Percentiles rank a stretch among this genome's conserved stretches.
Conservation (phyloP, 2,888 invertebrate genomes). For the Alentia gelatinosa region DNA sequence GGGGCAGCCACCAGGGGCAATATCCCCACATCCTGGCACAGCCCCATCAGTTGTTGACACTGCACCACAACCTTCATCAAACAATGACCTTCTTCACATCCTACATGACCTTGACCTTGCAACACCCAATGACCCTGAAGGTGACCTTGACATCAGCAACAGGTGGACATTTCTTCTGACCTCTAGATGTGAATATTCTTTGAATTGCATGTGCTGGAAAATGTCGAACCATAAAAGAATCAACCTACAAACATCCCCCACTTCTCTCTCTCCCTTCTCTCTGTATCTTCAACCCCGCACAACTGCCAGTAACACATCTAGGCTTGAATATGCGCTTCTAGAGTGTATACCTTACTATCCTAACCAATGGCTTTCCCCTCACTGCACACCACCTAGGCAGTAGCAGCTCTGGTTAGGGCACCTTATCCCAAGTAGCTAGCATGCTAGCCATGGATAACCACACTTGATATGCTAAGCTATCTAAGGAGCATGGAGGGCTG, state of each 20-base stretch:
- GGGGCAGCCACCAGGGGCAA: too few species aligned
- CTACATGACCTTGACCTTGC: constrained; percentile 22
- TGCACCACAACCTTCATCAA: not conserved
- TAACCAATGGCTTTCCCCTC: not conserved
- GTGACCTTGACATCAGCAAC: constrained; percentile 49
- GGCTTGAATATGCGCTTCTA: not conserved
- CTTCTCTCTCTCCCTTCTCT: not conserved
- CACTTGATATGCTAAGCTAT: not conserved
- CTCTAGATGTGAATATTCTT: constrained; percentile 50
- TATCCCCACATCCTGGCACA: not conserved
- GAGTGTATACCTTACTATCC: not conserved
- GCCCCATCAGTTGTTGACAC: not conserved
- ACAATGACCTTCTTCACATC: constrained; percentile 2
- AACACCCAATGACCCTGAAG: not conserved
- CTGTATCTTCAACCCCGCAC: not conserved
- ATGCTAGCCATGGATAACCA: not conserved
- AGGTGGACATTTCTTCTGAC: constrained; percentile 46
- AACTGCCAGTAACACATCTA: not conserved
- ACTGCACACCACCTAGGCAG: not conserved
- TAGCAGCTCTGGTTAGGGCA: not conserved
- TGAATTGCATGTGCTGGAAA: constrained; percentile 20
- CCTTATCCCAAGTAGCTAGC: not conserved
- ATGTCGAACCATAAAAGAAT: not conserved
- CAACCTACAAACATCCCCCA: not conserved
- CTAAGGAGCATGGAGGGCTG: not conserved